Conservation (phyloP, 2,113 vertebrate genomes). For the Sinocyclocheilus rhinocerous region DNA sequence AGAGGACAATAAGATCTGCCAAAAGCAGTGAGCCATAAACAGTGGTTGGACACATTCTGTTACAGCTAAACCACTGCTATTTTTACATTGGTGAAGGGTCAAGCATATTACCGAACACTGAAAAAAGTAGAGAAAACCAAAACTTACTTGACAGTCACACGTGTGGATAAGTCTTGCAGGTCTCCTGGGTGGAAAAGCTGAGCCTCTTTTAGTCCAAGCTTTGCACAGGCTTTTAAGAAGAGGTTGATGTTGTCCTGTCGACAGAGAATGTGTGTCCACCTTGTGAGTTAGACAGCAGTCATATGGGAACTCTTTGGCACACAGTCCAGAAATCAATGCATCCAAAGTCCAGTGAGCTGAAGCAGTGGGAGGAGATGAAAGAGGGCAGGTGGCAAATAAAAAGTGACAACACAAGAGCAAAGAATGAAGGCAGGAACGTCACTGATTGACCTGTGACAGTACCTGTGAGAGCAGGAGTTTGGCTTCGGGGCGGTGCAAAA, state of each 20-base stretch:
- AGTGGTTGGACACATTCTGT: conserved; percentile 5
- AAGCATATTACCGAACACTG: background rate
- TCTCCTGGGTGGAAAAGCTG: conserved; percentile 74
- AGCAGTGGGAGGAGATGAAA: conserved; percentile 60
- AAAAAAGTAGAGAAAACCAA: background rate
- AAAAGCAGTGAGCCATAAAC: conserved; percentile 41
- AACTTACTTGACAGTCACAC: conserved; percentile 95
- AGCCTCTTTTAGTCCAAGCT: conserved; percentile 89
- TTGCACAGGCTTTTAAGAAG: conserved; percentile 91
- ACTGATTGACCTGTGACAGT: conserved; percentile 80
- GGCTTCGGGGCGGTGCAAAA: conserved; percentile 76
- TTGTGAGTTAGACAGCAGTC: conserved; percentile 73
- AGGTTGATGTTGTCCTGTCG: conserved; percentile 94
- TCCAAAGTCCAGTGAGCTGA: conserved; percentile 75
- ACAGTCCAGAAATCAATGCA: conserved; percentile 79
- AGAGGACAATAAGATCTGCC: conserved; percentile 7
- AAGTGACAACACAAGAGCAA: conserved; percentile 63
- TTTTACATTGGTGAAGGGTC: conserved; percentile 15
- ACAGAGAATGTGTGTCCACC: conserved; percentile 77
- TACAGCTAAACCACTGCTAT: conserved; percentile 9
- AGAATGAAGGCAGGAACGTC: conserved; percentile 70
- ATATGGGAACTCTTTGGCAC: conserved; percentile 66
- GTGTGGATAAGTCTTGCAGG: conserved; percentile 92
- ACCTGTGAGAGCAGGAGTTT: conserved; percentile 82
- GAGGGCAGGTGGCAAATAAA: conserved; percentile 73